Evolutionary conservation across 2,113 vertebrate genomes (phyloP).

Genomic region (Sander vitreus): DNA sequence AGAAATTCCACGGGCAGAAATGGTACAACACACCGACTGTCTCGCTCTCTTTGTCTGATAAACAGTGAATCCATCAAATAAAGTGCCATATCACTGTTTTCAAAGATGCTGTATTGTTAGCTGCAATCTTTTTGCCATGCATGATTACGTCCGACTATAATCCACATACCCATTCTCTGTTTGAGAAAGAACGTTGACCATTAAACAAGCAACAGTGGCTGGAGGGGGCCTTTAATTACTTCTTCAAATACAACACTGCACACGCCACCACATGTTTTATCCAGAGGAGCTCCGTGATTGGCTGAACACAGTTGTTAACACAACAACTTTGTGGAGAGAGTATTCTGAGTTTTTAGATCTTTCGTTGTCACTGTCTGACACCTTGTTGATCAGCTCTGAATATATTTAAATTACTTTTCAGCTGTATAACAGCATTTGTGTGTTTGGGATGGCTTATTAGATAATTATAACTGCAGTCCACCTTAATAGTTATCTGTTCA

Average conservation of each 20-base stretch:
- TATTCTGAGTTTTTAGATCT: conserved; percentile 15
- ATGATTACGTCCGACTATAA: too few relatives aligned
- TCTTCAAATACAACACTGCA: background rate
- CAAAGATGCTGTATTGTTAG: too few relatives aligned
- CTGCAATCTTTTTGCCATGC: too few relatives aligned
- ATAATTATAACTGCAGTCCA: background rate
- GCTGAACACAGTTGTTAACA: background rate
- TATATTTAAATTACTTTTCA: background rate
- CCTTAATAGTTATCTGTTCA: background rate
- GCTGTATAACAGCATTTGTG: background rate
- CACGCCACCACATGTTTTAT: background rate
- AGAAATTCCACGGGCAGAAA: too few relatives aligned
- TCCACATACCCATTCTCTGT: too few relatives aligned
- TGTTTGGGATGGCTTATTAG: background rate
- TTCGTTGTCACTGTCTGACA: background rate
- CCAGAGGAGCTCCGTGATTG: background rate
- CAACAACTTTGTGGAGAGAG: background rate
- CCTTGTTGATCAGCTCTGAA: background rate
- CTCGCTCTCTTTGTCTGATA: too few relatives aligned
- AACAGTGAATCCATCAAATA: too few relatives aligned
- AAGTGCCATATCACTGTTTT: too few relatives aligned
- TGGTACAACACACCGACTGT: too few relatives aligned
- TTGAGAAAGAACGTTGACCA: too few relatives aligned
- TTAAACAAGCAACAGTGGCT: too few relatives aligned
- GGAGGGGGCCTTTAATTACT: background rate